Evolutionary conservation across 2,797 vertebrate species (phyloP), one percentile per base, ranked within the genome.

Genomic region (Sebastiscus tertius): DNA sequence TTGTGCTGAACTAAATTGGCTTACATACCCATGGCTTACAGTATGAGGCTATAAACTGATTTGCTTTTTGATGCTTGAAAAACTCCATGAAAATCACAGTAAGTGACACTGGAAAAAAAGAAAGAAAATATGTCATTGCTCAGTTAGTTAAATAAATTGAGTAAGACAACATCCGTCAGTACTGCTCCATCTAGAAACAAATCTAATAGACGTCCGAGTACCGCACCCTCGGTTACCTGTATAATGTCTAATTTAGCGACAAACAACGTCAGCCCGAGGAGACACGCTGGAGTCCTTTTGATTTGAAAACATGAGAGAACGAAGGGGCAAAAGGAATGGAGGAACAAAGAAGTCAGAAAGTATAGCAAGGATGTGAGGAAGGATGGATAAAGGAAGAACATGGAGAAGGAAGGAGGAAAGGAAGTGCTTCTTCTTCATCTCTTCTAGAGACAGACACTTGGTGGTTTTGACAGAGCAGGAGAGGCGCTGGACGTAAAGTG

Each of bases 401-500:
- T 26, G n/a, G 33, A 26, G 55, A 63, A 68, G 11, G 26, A 74
- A 22, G 20, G 10, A 24, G 8, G 33, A 54, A 56, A 83, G 33
- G 34, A 76, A 79, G 58, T 14, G 34, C 33, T 59, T 69, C 60
- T 27, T 65, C 65, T 49, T 87, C 72, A 24, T 59, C 66, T 24
- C 73, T 63, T 58, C 62, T 22, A 29, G 52, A 92, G 83, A 88
- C 83, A 93, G 88, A 89, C 89, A 84, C 92, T 91, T 78, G 81
- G 83, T 79, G 73, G 72, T 75, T 91, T 89, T 90, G 93, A 93
- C 88, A 93, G 93, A 92, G 93, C 94, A 84, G 78, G 83, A 89
- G 89, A 94, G 86, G 91, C 88, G 86, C 87, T 75, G 94, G 89
- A 93, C 65, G 75, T 90, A 92, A 96, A 97, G 94, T 94, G 94